These are phyloP conservation scores for Mamestra configurata DNA, from an alignment of 1,140 invertebrate species.

Conservation along the genomic window DNA sequence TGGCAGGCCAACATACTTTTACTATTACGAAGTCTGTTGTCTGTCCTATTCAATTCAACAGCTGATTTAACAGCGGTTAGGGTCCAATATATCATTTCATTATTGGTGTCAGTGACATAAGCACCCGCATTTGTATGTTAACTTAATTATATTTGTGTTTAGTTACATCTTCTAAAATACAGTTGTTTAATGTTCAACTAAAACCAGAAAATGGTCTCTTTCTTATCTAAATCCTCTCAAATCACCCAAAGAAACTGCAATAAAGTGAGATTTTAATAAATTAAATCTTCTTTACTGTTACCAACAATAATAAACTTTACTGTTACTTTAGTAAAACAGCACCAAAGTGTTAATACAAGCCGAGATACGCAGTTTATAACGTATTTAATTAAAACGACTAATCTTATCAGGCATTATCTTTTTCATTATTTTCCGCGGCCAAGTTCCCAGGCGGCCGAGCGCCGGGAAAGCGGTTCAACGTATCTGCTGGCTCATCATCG, in stretches of 20 bases:
- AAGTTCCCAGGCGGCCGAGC: slow-evolving; percentile 9
- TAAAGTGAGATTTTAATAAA: neutral
- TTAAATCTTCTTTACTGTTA: neutral
- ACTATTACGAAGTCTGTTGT: slow-evolving; percentile 52
- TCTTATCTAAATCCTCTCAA: neutral
- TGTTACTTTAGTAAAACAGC: slow-evolving; percentile 12
- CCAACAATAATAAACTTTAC: slow-evolving; percentile 27
- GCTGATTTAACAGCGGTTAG: slow-evolving; percentile 45
- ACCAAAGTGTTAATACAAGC: slow-evolving; percentile 7
- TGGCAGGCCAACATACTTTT: slow-evolving; percentile 55
- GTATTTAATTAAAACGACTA: slow-evolving; percentile 45
- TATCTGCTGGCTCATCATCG: slow-evolving; percentile 40
- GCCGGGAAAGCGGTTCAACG: slow-evolving; percentile 15
- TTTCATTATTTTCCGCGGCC: slow-evolving; percentile 34
- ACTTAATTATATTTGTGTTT: neutral
- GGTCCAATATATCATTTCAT: slow-evolving; percentile 29
- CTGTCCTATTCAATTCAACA: slow-evolving; percentile 40
- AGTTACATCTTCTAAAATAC: neutral
- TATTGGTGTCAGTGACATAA: slow-evolving; percentile 39
- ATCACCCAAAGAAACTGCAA: neutral
- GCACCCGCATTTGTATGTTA: neutral
- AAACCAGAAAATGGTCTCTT: neutral
- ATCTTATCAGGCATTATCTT: slow-evolving; percentile 43
- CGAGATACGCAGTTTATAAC: neutral
- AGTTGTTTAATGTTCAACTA: neutral